Percentiles rank a stretch among this genome's conserved stretches.
phyloP scores from a whole-genome alignment of 2,113 vertebrate genomes.

The Megaceryle maxima region DNA sequence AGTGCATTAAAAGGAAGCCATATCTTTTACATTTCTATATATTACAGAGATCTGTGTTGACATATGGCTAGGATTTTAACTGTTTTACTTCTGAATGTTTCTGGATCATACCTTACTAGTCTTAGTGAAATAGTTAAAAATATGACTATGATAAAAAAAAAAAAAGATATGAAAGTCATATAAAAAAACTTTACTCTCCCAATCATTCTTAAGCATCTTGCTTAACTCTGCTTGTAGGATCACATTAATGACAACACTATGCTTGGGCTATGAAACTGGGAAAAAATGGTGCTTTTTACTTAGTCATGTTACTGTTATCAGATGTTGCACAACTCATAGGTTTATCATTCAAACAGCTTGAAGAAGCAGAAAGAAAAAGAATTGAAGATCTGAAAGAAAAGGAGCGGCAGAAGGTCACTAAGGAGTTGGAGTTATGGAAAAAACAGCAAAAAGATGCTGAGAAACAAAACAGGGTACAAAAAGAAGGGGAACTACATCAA shows the following conservation, averaged over 20 bases:
- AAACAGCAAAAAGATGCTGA: conserved; percentile 64
- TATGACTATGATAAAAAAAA: too few relatives aligned
- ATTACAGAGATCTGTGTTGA: not conserved
- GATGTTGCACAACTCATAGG: not conserved
- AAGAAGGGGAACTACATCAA: not conserved
- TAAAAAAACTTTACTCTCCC: not conserved
- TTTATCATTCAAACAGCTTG: conserved; percentile 80
- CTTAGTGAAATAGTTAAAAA: not conserved
- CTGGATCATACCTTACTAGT: not conserved
- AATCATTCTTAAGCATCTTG: not conserved
- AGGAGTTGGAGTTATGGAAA: conserved; percentile 86
- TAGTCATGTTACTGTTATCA: not conserved
- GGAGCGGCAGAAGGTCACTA: conserved; percentile 76
- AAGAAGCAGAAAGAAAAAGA: conserved; percentile 81
- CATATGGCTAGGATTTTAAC: not conserved
- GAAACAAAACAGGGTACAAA: conserved; percentile 40
- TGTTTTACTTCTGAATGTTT: not conserved
- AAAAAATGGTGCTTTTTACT: not conserved
- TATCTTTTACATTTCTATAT: not conserved
- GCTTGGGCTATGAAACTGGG: not conserved
- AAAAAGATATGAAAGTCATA: not conserved
- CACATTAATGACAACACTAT: not conserved
- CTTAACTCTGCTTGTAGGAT: not conserved
- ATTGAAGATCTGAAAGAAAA: conserved; percentile 86
- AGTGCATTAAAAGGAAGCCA: not conserved